phyloP scores from a whole-genome alignment of 1,140 invertebrate genomes.

The Cecropterus lyciades region DNA sequence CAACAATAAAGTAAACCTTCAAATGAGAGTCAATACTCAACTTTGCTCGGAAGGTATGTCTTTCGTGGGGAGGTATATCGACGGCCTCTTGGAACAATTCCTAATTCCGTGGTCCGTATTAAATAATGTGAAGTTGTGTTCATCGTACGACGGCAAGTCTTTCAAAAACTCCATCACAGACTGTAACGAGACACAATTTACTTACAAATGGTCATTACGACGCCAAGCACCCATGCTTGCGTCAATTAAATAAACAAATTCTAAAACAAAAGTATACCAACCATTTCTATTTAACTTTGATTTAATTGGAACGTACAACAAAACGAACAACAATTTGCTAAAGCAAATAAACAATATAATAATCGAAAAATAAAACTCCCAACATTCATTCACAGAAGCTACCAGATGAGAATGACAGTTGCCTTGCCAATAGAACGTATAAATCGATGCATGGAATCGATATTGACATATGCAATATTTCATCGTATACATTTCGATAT shows the following conservation, averaged over 20 bases:
- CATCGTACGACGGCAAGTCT: slow-evolving; percentile 95
- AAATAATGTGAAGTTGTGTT: slow-evolving; percentile 95
- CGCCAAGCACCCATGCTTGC: slow-evolving; percentile 36
- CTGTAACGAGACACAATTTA: slow-evolving; percentile 75
- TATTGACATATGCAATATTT: too few species aligned
- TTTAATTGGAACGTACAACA: slow-evolving; percentile 37
- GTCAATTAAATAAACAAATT: slow-evolving; percentile 7
- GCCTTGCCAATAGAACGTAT: too few species aligned
- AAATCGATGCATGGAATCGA: too few species aligned
- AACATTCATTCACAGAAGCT: slow-evolving; percentile 47
- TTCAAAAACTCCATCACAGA: slow-evolving; percentile 95
- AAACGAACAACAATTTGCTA: slow-evolving; percentile 42
- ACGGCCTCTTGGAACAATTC: slow-evolving; percentile 93
- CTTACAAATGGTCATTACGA: slow-evolving; percentile 33
- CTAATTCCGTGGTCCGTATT: slow-evolving; percentile 94
- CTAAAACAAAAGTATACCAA: slow-evolving; percentile 40
- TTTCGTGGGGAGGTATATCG: slow-evolving; percentile 95
- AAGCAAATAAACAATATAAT: slow-evolving; percentile 52
- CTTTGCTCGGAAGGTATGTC: slow-evolving; percentile 95
- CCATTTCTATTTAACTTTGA: slow-evolving; percentile 62
- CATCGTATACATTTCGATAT: too few species aligned
- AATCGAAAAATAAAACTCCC: slow-evolving; percentile 62
- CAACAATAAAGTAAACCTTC: background rate
- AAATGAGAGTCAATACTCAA: slow-evolving; percentile 72
- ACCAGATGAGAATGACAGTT: slow-evolving; percentile 69